These are phyloP conservation scores for Phalacrocorax brasilianus DNA, from an alignment of 2,113 vertebrate genomes.

Conservation along the genomic window DNA sequence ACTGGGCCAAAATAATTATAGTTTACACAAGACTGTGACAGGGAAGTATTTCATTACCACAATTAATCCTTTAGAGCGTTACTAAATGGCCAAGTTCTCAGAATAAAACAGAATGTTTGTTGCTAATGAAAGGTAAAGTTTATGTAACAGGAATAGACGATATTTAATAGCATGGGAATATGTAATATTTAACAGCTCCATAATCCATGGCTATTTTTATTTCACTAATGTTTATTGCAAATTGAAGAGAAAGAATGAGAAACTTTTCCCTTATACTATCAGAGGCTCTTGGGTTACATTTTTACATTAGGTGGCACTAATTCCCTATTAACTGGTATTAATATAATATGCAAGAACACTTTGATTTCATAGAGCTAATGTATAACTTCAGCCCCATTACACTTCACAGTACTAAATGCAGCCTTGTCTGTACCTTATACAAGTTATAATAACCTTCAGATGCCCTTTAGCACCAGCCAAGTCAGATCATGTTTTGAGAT, in stretches of 20 bases:
- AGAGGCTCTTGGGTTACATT: constrained; percentile 18
- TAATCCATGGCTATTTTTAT: constrained; percentile 14
- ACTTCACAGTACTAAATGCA: not conserved
- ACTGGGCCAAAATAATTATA: constrained; percentile 24
- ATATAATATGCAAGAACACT: not conserved
- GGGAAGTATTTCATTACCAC: constrained; percentile 1
- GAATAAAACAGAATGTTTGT: not conserved
- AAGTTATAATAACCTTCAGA: not conserved
- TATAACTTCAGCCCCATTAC: not conserved
- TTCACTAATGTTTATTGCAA: not conserved
- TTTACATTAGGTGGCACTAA: constrained; percentile 72
- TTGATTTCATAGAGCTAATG: not conserved
- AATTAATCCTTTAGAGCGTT: constrained; percentile 18
- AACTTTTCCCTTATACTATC: not conserved
- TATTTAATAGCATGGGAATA: not conserved
- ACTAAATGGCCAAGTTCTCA: not conserved
- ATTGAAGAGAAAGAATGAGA: not conserved
- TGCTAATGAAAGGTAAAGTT: constrained; percentile 31
- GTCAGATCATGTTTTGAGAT: not conserved
- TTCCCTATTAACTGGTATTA: constrained; percentile 55
- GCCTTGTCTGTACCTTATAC: not conserved
- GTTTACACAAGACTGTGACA: constrained; percentile 18
- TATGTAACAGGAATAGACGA: not conserved
- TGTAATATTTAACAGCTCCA: constrained; percentile 1
- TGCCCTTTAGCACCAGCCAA: not conserved